phyloP scores from a whole-genome alignment of 2,113 vertebrate species.

The Elephantulus edwardii region DNA sequence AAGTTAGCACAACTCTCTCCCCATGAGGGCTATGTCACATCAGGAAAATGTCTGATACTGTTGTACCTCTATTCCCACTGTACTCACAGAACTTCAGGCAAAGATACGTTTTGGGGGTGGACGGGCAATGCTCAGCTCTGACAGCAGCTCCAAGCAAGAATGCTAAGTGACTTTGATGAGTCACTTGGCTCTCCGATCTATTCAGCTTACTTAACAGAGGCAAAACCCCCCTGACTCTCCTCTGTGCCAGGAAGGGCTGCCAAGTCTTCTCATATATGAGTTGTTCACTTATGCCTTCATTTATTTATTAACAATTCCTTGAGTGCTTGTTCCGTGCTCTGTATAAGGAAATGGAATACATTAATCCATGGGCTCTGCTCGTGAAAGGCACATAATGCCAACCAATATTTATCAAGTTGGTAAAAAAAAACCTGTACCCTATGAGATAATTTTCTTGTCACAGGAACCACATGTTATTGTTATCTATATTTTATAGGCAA shows the following conservation, averaged over 20 bases:
- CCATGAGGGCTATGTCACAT: not conserved
- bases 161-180: not conserved
- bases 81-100: not conserved
- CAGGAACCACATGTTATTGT: not conserved
- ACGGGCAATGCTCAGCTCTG: accelerated
- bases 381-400: not conserved
- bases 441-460: not conserved
- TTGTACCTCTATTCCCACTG: not conserved
- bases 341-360: accelerated
- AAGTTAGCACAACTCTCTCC: no score
- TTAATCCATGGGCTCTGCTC: not conserved
- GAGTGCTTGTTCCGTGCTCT: not conserved
- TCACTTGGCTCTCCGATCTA: not conserved
- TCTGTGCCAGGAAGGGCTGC: not conserved
- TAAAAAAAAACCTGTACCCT: not conserved
- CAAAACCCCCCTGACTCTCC: not conserved
- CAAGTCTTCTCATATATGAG: accelerated
- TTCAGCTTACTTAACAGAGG: not conserved
- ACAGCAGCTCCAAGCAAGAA: not conserved
- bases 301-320: not conserved
- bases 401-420: not conserved
- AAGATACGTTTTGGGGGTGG: not conserved
- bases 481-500: not conserved
- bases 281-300: not conserved
- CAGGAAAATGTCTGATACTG: not conserved